Evolutionary conservation across 2,113 vertebrate genomes (phyloP).

Genomic region (Cnemophilus loriae): DNA sequence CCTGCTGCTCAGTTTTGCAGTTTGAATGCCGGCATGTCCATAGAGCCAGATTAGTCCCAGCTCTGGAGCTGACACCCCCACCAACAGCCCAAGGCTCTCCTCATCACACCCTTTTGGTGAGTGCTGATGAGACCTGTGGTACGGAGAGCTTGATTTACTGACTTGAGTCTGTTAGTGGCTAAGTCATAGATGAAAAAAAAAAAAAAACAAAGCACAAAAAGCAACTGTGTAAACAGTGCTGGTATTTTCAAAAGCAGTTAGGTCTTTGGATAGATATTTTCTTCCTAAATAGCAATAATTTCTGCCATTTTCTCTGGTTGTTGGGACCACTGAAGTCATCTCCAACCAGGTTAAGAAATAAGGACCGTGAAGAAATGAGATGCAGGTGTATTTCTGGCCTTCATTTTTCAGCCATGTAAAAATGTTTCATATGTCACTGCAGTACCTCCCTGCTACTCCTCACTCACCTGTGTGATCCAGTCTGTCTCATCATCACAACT

Average conservation of each 20-base stretch:
- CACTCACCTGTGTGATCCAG: neutral
- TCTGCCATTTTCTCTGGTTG: neutral
- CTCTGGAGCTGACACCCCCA: neutral
- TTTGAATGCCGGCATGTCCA: neutral
- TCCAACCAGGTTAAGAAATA: neutral
- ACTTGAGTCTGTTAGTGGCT: neutral
- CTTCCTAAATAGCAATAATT: neutral
- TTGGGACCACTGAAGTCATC: neutral
- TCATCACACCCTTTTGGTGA: rapidly evolving
- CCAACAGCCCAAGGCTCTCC: neutral
- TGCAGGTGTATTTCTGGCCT: neutral
- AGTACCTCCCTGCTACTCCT: neutral
- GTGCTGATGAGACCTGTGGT: neutral
- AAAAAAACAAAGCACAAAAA: neutral
- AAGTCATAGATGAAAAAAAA: neutral
- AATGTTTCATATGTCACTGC: neutral
- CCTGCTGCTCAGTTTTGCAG: neutral
- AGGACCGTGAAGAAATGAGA: neutral
- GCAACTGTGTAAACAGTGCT: neutral
- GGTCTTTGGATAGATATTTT: neutral
- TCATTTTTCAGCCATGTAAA: neutral
- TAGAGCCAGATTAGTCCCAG: neutral
- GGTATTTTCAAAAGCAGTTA: neutral
- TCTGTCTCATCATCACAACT: neutral
- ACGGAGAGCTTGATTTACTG: neutral